phyloP scores from a whole-genome alignment of 1,140 invertebrate genomes.

The Hermetia illucens region DNA sequence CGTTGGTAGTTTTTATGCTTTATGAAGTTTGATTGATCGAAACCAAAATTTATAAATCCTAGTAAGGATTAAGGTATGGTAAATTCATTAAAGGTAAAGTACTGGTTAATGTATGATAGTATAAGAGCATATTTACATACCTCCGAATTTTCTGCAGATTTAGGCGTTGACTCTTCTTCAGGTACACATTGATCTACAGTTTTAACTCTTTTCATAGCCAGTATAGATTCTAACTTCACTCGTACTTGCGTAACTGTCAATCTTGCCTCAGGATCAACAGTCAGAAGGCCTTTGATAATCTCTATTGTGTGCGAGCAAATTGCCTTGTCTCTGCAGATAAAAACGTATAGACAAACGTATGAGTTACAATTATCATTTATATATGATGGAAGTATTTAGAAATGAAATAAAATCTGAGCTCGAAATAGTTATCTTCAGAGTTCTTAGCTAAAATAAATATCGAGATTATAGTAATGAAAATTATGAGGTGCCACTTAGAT shows the following conservation, averaged over 20 bases:
- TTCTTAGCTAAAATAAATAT: too few relatives aligned
- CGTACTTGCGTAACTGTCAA: not conserved
- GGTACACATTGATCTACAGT: not conserved
- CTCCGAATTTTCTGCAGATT: not conserved
- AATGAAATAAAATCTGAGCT: too few relatives aligned
- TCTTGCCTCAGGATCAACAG: not conserved
- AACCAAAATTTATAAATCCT: not conserved
- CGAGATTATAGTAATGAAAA: too few relatives aligned
- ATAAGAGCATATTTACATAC: not conserved
- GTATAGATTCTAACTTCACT: not conserved
- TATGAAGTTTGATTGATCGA: too few relatives aligned
- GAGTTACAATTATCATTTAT: too few relatives aligned
- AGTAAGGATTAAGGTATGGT: not conserved
- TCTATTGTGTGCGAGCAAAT: too few relatives aligned
- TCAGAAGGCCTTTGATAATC: constrained; percentile 2
- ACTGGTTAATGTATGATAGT: not conserved
- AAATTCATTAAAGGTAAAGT: not conserved
- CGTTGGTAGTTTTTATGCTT: not conserved
- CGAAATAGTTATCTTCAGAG: too few relatives aligned
- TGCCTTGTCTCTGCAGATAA: too few relatives aligned
- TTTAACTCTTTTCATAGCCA: not conserved
- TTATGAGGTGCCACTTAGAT: too few relatives aligned
- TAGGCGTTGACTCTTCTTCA: not conserved
- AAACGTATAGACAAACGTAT: too few relatives aligned
- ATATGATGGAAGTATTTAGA: too few relatives aligned